Evolutionary conservation across 2,113 vertebrate species (phyloP).

Genomic region (Chauna torquata): DNA sequence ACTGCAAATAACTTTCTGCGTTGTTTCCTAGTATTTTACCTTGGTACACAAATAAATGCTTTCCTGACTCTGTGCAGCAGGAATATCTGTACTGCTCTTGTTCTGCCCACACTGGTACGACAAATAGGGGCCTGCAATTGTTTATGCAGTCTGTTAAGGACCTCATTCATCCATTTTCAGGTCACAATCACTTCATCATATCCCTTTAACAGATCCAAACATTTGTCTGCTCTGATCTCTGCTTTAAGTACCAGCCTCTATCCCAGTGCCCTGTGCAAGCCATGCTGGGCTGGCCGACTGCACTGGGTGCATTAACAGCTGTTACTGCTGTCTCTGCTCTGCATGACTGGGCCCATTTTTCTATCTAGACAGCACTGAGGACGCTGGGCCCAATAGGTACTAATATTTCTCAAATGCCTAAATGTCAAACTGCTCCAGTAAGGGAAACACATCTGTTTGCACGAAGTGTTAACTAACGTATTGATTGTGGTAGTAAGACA

Average conservation of each 20-base stretch:
- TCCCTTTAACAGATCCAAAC: neutral
- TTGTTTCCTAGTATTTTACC: neutral
- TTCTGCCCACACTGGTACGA: neutral
- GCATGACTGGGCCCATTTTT: neutral
- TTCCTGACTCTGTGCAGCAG: neutral
- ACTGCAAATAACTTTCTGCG: neutral
- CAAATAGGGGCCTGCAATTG: neutral
- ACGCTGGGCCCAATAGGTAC: neutral
- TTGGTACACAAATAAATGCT: neutral
- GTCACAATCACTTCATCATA: neutral
- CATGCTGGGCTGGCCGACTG: neutral
- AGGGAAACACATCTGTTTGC: neutral
- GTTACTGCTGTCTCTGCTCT: neutral
- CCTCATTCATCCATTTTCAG: neutral
- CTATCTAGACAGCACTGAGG: neutral
- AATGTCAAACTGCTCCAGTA: neutral
- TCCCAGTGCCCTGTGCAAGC: neutral
- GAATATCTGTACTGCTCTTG: neutral
- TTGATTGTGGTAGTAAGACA: rapidly evolving
- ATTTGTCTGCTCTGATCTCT: neutral
- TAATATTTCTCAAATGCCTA: neutral
- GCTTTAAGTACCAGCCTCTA: neutral
- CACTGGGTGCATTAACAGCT: neutral
- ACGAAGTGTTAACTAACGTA: neutral
- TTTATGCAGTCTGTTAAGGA: neutral